These are phyloP conservation scores for Brienomyrus longianalis DNA, from an alignment of 2,113 vertebrate genomes.

Conservation along the genomic window DNA sequence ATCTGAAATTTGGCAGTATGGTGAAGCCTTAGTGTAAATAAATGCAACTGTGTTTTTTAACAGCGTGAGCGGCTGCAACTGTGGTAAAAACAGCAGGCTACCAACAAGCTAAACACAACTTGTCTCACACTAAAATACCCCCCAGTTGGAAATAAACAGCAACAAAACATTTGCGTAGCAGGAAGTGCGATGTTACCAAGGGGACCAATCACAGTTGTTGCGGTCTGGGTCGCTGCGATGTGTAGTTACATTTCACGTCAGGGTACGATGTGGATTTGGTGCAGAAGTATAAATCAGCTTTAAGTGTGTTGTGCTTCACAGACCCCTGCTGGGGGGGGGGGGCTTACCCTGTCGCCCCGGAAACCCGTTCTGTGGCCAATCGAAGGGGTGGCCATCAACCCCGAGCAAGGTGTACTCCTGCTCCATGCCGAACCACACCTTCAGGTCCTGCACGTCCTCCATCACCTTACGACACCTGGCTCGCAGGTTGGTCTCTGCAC, in stretches of 20 bases:
- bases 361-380: constrained; percentile 55
- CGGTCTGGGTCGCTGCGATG: not conserved
- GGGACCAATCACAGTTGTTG: not conserved
- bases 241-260: not conserved
- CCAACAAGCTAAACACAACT: no score
- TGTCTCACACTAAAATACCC: no score
- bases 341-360: constrained; percentile 47
- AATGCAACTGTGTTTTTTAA: not conserved
- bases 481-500: constrained; percentile 62
- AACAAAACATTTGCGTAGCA: not conserved
- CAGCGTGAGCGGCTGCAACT: not conserved
- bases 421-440: constrained; percentile 63
- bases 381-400: constrained; percentile 46
- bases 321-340: not conserved
- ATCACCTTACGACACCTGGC: constrained; percentile 49
- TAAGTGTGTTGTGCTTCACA: not conserved
- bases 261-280: not conserved
- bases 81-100: no score
- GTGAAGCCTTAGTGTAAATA: not conserved
- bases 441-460: constrained; percentile 46
- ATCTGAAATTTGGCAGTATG: not conserved
- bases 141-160: not conserved
- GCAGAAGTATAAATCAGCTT: not conserved
- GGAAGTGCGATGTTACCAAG: not conserved
- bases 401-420: constrained; percentile 58